A percentile compares a stretch with the other conserved stretches of the same genome.
phyloP scores from a whole-genome alignment of 1,140 invertebrate species.

The Penaeus chinensis region DNA sequence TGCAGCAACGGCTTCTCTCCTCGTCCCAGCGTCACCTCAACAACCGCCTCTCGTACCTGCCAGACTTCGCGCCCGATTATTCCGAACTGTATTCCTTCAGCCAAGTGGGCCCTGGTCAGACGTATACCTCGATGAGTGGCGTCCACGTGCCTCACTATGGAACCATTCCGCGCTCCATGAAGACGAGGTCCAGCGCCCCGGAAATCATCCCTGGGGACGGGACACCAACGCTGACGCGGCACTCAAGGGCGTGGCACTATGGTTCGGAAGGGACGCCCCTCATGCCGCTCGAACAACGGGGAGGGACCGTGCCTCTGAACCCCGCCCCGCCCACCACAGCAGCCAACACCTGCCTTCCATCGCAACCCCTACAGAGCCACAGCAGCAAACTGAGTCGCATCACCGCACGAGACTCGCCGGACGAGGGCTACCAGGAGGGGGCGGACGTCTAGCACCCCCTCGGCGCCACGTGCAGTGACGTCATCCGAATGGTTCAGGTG shows the following conservation, averaged over 20 bases:
- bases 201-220: conserved; percentile 55
- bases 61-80: conserved; percentile 60
- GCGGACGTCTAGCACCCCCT: conserved; percentile 80
- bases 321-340: conserved; percentile 26
- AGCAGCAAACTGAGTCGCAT: conserved; percentile 57
- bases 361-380: conserved; percentile 58
- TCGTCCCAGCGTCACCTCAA: conserved; percentile 49
- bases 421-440: conserved; percentile 91
- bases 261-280: conserved; percentile 36
- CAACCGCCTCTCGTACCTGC: conserved; percentile 47
- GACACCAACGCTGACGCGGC: conserved; percentile 41
- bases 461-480: not conserved
- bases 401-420: conserved; percentile 84
- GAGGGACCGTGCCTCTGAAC: not conserved
- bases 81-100: conserved; percentile 49
- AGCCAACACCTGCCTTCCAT: conserved; percentile 48
- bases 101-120: conserved; percentile 34
- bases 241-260: conserved; percentile 42
- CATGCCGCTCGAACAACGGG: conserved; percentile 1
- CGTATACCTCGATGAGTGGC: conserved; percentile 20
- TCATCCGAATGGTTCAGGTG: not conserved
- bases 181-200: conserved; percentile 43
- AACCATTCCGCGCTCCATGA: conserved; percentile 59
- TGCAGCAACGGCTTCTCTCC: conserved; percentile 29
- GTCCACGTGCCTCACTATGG: conserved; percentile 44